Base-by-base conservation (phyloP, 2,797 vertebrate genomes). In the Hemitrygon akajei region DNA sequence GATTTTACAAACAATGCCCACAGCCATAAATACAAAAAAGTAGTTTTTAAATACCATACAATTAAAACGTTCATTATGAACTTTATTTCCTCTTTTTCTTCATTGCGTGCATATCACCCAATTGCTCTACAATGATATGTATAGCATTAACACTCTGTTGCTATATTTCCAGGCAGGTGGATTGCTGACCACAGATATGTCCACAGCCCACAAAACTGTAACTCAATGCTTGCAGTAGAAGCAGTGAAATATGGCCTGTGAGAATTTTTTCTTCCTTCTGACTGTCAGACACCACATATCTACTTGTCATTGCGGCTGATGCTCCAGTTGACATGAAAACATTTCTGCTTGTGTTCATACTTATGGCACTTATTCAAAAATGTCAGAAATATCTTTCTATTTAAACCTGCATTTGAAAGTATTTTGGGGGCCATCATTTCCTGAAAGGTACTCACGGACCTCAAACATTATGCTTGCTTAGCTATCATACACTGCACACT, bases 381-480 rank as follows among this genome's bases (percentile, higher is more conserved):
- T 60, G 27, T 37, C 34, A 37, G 37, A 79, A 84, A 86, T 60
- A 11, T 16, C 27, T 86, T 86, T 86, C 2, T 60, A 27, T 1
- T 58, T 7, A 80, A 89, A 89, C 10, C n/a, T 37, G 66, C 18
- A 37, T 86, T n/a, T 86, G 82, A 7, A n/a, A 86, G 10, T 16
- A 30, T 89, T 89, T 89, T 34, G 34, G 60, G n/a, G 60, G 60
- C 9, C 18, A 34, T 37, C 63, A 20, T 37, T 89, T 89, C 18
- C 63, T 89, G 86, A 89, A 66, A 89, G 63, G 86, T n/a, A 89
- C 16, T 89, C n/a, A 66, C 3, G 60, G 18, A 89, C n/a, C 34
- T 89, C 66, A 89, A 34, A 69, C 86, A 11, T 89, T 37, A 66
- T 69, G 63, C 86, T 89, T 89, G 60, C 60, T 89, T 89, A 89